Conservation (phyloP, 1,140 invertebrate species). For the Drosophila sulfurigaster region DNA sequence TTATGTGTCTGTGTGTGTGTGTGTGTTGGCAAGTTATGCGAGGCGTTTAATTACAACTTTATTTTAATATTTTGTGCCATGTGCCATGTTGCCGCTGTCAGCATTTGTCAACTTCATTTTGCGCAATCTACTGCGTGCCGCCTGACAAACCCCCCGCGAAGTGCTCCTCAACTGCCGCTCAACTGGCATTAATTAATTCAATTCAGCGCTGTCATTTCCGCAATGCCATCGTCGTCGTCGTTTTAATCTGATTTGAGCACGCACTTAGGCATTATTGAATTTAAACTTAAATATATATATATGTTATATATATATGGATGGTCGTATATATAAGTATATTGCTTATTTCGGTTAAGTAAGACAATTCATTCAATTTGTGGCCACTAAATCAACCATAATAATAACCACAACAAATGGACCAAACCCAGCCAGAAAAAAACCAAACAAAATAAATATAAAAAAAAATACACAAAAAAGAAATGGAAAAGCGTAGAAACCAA, state of each 20-base stretch:
- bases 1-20: constrained; percentile 17
- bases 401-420: constrained; percentile 80
- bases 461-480: constrained; percentile 10
- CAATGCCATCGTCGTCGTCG: constrained; percentile 38
- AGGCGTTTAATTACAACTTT: constrained; percentile 82
- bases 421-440: constrained; percentile 28
- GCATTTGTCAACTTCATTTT: constrained; percentile 55
- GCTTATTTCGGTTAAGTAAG: constrained; percentile 81
- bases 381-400: constrained; percentile 83
- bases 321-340: constrained; percentile 59
- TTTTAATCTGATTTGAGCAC: constrained; percentile 79
- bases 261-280: constrained; percentile 77
- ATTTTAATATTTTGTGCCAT: constrained; percentile 77
- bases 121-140: constrained; percentile 17
- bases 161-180: constrained; percentile 23
- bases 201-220: constrained; percentile 77
- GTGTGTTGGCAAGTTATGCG: constrained; percentile 46
- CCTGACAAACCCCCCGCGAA: neutral
- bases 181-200: constrained; percentile 79
- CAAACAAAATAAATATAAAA: constrained; percentile 30
- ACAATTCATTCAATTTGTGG: constrained; percentile 83
- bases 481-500: constrained; percentile 30
- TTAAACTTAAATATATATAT: constrained; percentile 59
- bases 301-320: neutral
- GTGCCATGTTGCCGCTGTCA: constrained; percentile 54